phyloP scores from a whole-genome alignment of 2,113 vertebrate species.

The Bettongia penicillata region DNA sequence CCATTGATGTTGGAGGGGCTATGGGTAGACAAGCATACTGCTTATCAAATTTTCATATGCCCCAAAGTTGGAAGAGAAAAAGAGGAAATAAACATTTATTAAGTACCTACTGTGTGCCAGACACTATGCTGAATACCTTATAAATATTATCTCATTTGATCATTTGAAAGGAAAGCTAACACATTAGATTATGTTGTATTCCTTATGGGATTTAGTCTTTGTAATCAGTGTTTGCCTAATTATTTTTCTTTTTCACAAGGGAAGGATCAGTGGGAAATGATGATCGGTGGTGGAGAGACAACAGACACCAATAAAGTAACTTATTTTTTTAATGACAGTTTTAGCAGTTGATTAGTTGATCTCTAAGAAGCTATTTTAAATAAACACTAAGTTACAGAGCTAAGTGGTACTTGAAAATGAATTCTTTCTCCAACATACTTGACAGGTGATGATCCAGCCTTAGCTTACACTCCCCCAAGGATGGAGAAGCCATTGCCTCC shows the following conservation, averaged over 20 bases:
- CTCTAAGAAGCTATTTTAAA: too few species aligned
- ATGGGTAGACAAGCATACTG: background rate
- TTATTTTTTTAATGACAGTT: background rate
- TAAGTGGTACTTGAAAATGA: too few species aligned
- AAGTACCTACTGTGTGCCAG: background rate
- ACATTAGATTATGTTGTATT: background rate
- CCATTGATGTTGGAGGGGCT: background rate
- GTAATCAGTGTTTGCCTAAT: background rate
- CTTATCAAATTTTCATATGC: background rate
- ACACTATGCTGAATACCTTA: too few species aligned
- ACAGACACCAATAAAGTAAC: background rate
- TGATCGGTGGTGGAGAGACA: background rate
- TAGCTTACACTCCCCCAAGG: too few species aligned
- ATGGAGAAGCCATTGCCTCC: too few species aligned
- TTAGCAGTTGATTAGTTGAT: too few species aligned
- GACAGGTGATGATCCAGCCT: too few species aligned
- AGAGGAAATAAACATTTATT: background rate
- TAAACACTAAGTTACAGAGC: too few species aligned
- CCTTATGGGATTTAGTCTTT: background rate
- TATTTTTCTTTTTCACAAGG: background rate
- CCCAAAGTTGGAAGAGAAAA: background rate
- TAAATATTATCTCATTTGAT: too few species aligned
- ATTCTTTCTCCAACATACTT: too few species aligned
- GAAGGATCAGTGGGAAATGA: background rate
- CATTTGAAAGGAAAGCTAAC: too few species aligned